Base-by-base conservation (phyloP, 2,797 vertebrate species). In the Artibeus lituratus region DNA sequence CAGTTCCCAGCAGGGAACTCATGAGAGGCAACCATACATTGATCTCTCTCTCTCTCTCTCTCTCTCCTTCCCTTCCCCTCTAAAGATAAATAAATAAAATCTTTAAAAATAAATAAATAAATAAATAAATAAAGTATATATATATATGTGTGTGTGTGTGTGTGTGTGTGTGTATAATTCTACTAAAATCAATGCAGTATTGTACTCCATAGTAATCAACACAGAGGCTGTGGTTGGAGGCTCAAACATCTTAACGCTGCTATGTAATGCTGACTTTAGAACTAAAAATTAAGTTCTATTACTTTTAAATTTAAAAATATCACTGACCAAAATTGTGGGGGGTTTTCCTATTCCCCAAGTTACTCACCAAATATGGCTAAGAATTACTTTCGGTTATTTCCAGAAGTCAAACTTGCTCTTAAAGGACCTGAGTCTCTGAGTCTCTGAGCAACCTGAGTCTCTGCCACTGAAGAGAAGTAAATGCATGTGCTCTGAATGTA, bases 321-420 rank as follows among this genome's bases (percentile, higher is more conserved):
- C 44, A 93, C 57, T 55, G 76, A 83, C 32, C 55, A 87, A 90
- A 94, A 81, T 37, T 42, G 16, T 69, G 5, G 42, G 37, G 49
- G 35, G 74, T 24, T 73, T 57, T 49, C 19, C 26, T 59, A 19
- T 55, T 90, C 24, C 44, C 3, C 19, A 85, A 82, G 65, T 91
- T 29, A 55, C 62, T 94, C 49, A 74, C 42, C 51, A 92, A 91
- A 90, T 26, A n/a, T 70, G 35, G 21, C 80, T 86, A 69, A 69
- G 49, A 97, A 94, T 72, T 86, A 18, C 14, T 91, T 93, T 77
- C 12, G 7, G 57, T 90, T 76, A 11, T 96, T 96, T 86, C 11
- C 14, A 73, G n/a, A 96, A 91, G 88, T 91, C 67, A 76, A 29
- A 73, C 16, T 81, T 11, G 55, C n/a, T 51, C 39, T 91, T 81